Base-by-base conservation (phyloP, 2,888 invertebrate genomes). In the Dorcus parallelipipedus region DNA sequence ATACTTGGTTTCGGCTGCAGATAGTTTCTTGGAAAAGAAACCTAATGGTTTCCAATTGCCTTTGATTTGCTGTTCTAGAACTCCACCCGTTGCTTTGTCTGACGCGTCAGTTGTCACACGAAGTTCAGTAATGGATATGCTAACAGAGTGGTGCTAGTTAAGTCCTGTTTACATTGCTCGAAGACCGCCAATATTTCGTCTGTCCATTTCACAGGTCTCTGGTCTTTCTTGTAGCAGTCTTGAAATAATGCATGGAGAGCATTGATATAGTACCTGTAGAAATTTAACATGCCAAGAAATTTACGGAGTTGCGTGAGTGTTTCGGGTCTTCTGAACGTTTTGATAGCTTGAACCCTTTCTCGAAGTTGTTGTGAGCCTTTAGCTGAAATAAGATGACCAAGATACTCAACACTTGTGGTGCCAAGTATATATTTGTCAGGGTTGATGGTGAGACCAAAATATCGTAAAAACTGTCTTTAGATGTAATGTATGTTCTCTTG, bases 51-150 rank as follows among this genome's bases (percentile, higher is more conserved):
- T 62, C 70, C 73, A 71, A 0, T 54, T 14, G 9, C 62, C 52
- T 3, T 65, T 48, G 3, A 61, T 56, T 0, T 48, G 33, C 60
- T 78, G 78, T 52, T 79, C 74, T 8, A 79, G 52, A 0, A 69
- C 72, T 1, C 75, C 76, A 1, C 78, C 78, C 3, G 77, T 69
- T 2, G 76, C 71, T 1, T 40, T 56, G 42, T 76, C 73, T 0
- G 77, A 78, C 2, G 78, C 78, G 55, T 78, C 77, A 0, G 70
- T 70, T 0, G 67, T 59, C 0, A 78, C 14, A 1, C 69, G 64
- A 2, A 78, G 42, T 41, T 68, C 52, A 0, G 73, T 5, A 33
- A 47, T 6, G 64, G 65, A 47, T 64, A 61, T 6, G 61, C 59
- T n/a, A 66, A 49, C 0, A 60, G 40, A 3, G 66, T 45, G 3